Evolutionary conservation across 2,888 invertebrate genomes (phyloP), one percentile per base, ranked within the genome.

Genomic region (Adela reaumurella): DNA sequence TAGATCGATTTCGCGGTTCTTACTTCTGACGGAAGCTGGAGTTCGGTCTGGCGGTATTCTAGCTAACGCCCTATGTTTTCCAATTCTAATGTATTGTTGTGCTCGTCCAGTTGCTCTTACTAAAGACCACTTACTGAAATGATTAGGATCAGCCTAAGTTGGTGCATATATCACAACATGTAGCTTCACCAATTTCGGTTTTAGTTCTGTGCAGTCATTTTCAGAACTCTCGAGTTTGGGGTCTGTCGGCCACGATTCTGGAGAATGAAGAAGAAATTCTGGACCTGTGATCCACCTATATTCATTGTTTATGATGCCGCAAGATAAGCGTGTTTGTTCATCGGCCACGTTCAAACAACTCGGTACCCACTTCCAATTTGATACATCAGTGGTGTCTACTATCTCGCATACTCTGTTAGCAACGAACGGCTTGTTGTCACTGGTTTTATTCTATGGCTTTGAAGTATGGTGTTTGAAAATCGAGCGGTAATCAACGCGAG

Each of bases 401-500:
- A 58, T 57, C 43, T 57, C 57, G 3, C 55, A 54, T 4, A 58
- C 43, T 14, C 57, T 48, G 46, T 56, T 50, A 2, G 53, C 50
- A 3, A 55, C 53, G 28, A 53, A 57, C 0, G 52, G 46, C 43
- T 1, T 53, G 18, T 19, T 45, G 29, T 46, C n/a, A 43, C 6
- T 16, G 48, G 49, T 47, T 50, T 28, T 4, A 54, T 17, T 24
- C 51, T 45, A 2, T 50, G 42, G 19, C 54, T 54, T 1, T 46
- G 49, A n/a, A 52, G 52, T 11, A 54, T 49, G 10, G 54, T 48
- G 47, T 51, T 51, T 6, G 56, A 53, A 20, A 53, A 24, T 42
- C 51, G 48, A 43, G 57, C 52, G 17, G 54, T 54, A 45, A 56
- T 55, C 24, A 55, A 51, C 43, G 57, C 57, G 5, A 50, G 47